Percentiles rank a stretch among this genome's conserved stretches.
Evolutionary conservation across 2,797 vertebrate species (phyloP).

Genomic region (Mormyrops attenuatus): DNA sequence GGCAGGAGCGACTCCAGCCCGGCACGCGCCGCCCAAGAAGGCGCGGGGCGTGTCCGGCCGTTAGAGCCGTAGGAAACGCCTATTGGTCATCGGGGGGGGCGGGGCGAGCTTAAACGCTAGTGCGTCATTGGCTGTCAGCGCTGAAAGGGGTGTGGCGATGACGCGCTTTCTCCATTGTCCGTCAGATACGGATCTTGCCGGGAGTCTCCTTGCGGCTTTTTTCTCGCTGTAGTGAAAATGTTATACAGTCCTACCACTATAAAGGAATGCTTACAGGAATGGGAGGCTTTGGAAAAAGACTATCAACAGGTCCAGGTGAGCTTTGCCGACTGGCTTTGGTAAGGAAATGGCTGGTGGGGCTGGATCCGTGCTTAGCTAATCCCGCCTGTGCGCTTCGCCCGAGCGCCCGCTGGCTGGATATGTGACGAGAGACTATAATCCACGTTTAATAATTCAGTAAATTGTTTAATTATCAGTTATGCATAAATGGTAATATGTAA

Average conservation of each 20-base stretch:
- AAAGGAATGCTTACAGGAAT: slow-evolving; percentile 76
- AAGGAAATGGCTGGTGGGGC: neutral
- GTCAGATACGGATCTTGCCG: neutral
- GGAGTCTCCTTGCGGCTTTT: neutral
- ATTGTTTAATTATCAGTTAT: neutral
- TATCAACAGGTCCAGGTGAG: slow-evolving; percentile 81
- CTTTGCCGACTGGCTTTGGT: neutral
- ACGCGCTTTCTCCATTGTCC: neutral
- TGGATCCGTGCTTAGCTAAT: neutral
- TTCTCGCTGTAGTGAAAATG: slow-evolving; percentile 37
- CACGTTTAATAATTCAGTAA: neutral
- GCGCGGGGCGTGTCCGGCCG: neutral
- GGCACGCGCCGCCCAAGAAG: neutral
- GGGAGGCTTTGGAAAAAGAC: slow-evolving; percentile 80
- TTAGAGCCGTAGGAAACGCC: neutral
- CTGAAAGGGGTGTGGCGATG: neutral
- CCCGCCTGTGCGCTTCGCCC: neutral
- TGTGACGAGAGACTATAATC: neutral
- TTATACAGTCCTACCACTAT: slow-evolving; percentile 50
- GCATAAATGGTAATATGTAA: neutral
- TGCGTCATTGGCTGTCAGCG: neutral
- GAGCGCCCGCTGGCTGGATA: neutral
- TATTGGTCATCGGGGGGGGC: neutral
- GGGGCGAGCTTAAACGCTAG: neutral
- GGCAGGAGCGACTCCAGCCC: neutral